Base-by-base conservation (phyloP, 2,888 invertebrate species). In the Cantharis nigra region DNA sequence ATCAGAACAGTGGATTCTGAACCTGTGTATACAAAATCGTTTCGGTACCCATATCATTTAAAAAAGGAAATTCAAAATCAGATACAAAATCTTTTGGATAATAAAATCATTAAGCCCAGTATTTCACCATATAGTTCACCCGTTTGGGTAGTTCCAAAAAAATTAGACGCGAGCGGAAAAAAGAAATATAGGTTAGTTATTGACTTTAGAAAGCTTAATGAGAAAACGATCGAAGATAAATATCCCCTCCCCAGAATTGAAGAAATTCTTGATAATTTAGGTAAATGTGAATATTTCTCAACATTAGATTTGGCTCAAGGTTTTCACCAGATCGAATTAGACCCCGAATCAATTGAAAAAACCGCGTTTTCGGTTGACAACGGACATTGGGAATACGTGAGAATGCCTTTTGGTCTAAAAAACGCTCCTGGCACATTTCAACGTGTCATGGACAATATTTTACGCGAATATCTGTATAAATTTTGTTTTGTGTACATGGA, bases 401-500 rank as follows among this genome's bases (percentile, higher is more conserved):
- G 71, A 3, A 62, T 71, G 63, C 71, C 71, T 7, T 70, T 49
- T 14, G 70, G 70, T 14, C 10, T 70, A 13, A 14, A 18, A 13
- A 72, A 73, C 13, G 69, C 73, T 26, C 73, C 73, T 0, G n/a
- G 26, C 16, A 71, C 71, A n/a, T 71, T 71, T 13, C 71, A 71
- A 16, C 14, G 63, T 1, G 71, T 71, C 0, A 71, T 71, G 71
- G 77, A 81, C 63, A 73, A 71, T n/a, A 69, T 81, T 2, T 49
- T 81, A 14, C 28, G 63, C 7, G 79, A 71, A 11, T 72, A 72
- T 9, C 63, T 74, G 14, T 64, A 63, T 13, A 79, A 78, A 76
- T 72, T 65, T 64, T 77, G 75, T 3, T 71, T 79, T 13, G 77
- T 77, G 2, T 85, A 82, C 79, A 79, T 84, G 26, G 85, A 85